Evolutionary conservation across 2,888 invertebrate genomes (phyloP), one percentile per base, ranked within the genome.

Genomic region (Cosmia trapezina): DNA sequence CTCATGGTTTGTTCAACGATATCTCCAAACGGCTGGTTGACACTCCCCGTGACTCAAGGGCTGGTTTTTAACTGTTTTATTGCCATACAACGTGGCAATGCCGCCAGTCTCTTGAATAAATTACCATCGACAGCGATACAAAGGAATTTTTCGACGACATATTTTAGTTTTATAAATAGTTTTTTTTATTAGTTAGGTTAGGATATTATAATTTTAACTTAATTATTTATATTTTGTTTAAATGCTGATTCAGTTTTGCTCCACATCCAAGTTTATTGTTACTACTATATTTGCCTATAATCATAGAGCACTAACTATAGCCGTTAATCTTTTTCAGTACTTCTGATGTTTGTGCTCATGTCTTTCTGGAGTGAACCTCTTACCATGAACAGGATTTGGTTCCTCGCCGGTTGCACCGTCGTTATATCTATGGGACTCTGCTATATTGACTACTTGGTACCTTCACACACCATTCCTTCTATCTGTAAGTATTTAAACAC

Each of bases 341-440:
- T 96, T 0, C 78, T 93, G 2, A 84, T 87, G 1, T 96, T 96
- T 78, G 83, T 95, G 0, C 85, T 96, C 0, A 87, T 94, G 81
- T 95, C 96, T 0, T 96, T 96, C 80, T 95, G 95, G 95, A 91
- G 90, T 14, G 93, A 95, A 22, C 91, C 94, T 0, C 78, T 96
- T 9, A 91, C 88, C 4, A 85, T 93, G 87, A 85, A 87, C 3
- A 86, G 95, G 17, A 90, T 96, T 9, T 93, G 92, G 93, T 94
- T 95, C 86, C 93, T 94, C 79, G 85, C 91, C 0, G 90, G 93
- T 0, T 89, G 91, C 14, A 81, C 87, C 0, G 83, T 93, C 2
- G 82, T 94, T 6, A 91, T 96, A 47, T 91, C 91, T 47, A 88
- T 93, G 85, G 94, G 95, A 7, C 80, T 96, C 9, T 93, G 93